A percentile compares a stretch with the other conserved stretches of the same genome.
Conservation (phyloP, 2,113 vertebrate genomes). For the Anarhynchus alexandrinus region DNA sequence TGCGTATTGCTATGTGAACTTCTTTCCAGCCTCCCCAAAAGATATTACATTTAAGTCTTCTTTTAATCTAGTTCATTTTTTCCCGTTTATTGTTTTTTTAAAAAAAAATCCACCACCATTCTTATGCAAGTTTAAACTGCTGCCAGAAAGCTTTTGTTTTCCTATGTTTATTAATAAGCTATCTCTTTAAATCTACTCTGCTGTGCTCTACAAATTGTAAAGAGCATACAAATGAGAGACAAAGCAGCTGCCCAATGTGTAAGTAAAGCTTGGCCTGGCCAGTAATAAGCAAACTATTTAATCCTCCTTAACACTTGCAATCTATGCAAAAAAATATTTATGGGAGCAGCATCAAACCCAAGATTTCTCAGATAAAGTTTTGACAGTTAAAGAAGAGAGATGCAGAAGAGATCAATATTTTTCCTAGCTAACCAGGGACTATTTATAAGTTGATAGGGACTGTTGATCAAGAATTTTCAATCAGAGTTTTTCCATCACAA, state of each 20-base stretch:
- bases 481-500: neutral
- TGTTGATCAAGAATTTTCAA: neutral
- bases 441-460: neutral
- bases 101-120: neutral
- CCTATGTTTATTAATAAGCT: conserved; percentile 15
- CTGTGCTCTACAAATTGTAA: neutral
- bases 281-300: neutral
- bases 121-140: neutral
- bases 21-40: neutral
- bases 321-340: neutral
- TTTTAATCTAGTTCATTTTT: neutral
- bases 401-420: neutral
- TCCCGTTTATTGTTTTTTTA: too few species aligned
- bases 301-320: neutral
- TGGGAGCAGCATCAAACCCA: neutral
- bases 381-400: neutral
- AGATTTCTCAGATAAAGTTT: neutral
- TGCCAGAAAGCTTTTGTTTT: conserved; percentile 4
- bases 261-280: conserved; percentile 5
- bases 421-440: neutral
- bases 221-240: neutral
- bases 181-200: neutral
- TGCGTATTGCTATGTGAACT: neutral
- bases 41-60: neutral
- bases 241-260: neutral